Base-by-base conservation (phyloP, 2,888 invertebrate genomes). In the Cecidostiba fungosa region DNA sequence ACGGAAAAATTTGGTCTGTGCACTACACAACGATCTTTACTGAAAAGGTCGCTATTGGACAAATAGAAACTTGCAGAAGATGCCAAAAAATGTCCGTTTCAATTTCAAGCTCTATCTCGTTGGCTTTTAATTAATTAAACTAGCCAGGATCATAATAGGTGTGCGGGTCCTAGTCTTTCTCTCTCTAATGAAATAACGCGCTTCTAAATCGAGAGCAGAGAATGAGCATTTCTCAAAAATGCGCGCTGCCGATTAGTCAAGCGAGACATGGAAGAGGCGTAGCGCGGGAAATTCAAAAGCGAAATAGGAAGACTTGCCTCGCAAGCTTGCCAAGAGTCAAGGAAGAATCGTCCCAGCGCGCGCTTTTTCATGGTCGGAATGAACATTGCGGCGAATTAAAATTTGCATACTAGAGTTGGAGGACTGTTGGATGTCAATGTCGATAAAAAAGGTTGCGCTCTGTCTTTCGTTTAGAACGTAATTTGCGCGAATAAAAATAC, bases 321-420 rank as follows among this genome's bases (percentile, higher is more conserved):
- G 66, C 66, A 5, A 66, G 66, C 74, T 74, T 74, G 74, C 74
- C 74, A 59, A 77, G 59, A 59, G 77, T 77, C 77, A 77, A 77
- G 77, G 77, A 59, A 77, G 77, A 19, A 26, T 14, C n/a, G 43
- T 74, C 47, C 32, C 54, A 26, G 32, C 29, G 2, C 43, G n/a
- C 12, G 59, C 62, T 62, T 77, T 77, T 59, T 77, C 77, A 77
- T 77, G 77, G 77, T 62, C 77, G 77, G 36, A 26, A 76, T 50
- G 47, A 76, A 39, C 70, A 77, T 59, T n/a, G 32, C 59, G 32
- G 29, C 29, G 29, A 66, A 66, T 66, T 66, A 66, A 66, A 66
- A 66, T 26, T 59, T 59, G 23, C 54, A n/a, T 5, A 23, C 8
- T 3, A 59, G 23, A 59, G 54, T 59, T n/a, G n/a, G 50, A 50